Base-by-base conservation (phyloP, 2,113 vertebrate species). In the Corythornis cristatus region DNA sequence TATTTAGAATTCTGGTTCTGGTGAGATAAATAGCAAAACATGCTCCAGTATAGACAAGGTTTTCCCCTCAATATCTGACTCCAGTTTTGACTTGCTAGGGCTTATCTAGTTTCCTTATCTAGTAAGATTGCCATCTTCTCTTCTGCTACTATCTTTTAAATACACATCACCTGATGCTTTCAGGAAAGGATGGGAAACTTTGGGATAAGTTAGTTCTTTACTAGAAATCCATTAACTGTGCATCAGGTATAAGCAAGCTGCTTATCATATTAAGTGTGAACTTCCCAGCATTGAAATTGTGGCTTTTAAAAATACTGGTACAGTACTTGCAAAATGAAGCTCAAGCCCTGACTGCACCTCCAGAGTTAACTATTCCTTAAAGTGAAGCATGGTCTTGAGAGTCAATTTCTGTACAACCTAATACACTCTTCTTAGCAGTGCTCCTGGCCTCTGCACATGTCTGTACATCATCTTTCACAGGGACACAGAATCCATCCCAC, bases 361-460 rank as follows among this genome's bases (percentile, higher is more conserved):
- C 75, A 65, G 40, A 83, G 15, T 15, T 68, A 33, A 1, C 20
- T 57, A 0, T 72, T 78, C 50, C 66, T 84, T 43, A 48, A 18
- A 29, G 13, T 17, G n/a, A 72, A 74, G 20, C 5, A 0, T 8
- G 51, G 10, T 50, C 46, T 78, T 64, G 46, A 90, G 40, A 81
- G 43, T 2, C 9, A 8, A 2, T 26, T 83, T 60, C 48, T 74
- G 33, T 13, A 1, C 66, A 66, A 26, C 8, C 7, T 21, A 2
- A 35, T 2, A 3, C 1, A 1, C 12, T 35, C 31, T 60, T 9
- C 57, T 81, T 3, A 2, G 46, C 14, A 2, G 0, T 15, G 25
- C n/a, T 65, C 7, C 25, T 78, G 60, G 8, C 16, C 17, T 88
- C 56, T 51, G 21, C 16, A 25, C 22, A 15, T 1, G 0, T 35